A percentile compares a stretch with the other conserved stretches of the same genome.
These are phyloP conservation scores for Atrichornis clamosus DNA, from an alignment of 2,113 vertebrate species.

Conservation along the genomic window DNA sequence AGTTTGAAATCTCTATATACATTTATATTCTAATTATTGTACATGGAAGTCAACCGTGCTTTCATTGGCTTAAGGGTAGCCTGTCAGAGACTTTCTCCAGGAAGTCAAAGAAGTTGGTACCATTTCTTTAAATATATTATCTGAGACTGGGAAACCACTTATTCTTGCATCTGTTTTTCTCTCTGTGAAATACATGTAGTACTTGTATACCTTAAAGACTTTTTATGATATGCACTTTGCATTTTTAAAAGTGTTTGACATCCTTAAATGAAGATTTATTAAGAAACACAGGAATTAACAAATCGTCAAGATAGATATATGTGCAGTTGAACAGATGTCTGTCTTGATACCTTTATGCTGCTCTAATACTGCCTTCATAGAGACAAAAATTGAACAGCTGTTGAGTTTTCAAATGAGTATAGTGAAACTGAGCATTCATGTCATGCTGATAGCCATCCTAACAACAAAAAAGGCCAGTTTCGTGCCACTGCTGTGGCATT, in stretches of 20 bases:
- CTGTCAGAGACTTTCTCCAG: not conserved
- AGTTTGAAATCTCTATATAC: not conserved
- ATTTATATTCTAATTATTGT: not conserved
- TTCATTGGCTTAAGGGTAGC: not conserved
- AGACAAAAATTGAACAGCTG: slow-evolving; percentile 11
- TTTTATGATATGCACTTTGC: not conserved
- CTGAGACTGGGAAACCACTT: not conserved
- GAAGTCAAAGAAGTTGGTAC: not conserved
- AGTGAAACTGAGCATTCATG: not conserved
- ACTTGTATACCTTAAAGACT: not conserved
- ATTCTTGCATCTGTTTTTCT: not conserved
- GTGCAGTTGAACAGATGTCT: slow-evolving; percentile 5
- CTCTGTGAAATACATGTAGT: rapidly evolving
- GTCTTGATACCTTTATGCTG: not conserved
- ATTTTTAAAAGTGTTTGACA: not conserved
- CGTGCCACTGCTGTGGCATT: not conserved
- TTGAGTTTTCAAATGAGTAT: not conserved
- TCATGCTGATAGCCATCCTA: not conserved
- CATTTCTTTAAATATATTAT: not conserved
- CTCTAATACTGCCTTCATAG: not conserved
- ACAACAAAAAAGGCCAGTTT: not conserved
- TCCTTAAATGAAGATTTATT: slow-evolving; percentile 24
- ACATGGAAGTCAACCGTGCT: not conserved
- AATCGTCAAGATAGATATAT: not conserved
- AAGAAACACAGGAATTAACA: not conserved